These are phyloP conservation scores for Pegoplata infirma DNA, from an alignment of 2,888 invertebrate genomes.

Conservation along the genomic window DNA sequence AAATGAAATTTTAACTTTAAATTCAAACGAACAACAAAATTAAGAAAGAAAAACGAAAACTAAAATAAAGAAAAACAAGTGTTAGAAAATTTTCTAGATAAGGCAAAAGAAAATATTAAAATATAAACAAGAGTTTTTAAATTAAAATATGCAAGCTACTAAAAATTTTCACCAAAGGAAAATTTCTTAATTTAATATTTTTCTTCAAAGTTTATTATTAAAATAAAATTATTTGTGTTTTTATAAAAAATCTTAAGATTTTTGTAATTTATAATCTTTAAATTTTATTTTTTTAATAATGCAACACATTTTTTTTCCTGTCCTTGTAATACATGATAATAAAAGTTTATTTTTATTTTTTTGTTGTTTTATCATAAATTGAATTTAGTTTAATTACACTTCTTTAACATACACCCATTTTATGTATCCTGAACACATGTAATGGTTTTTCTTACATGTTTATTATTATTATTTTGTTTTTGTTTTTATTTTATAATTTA, in stretches of 20 bases:
- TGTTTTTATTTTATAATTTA: background rate
- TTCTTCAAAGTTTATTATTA: too few species aligned
- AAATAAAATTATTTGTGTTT: too few species aligned
- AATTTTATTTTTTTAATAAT: too few species aligned
- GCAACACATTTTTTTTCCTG: too few species aligned
- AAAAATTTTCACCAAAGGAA: too few species aligned
- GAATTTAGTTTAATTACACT: conserved; percentile 15
- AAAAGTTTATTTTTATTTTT: too few species aligned
- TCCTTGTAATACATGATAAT: too few species aligned
- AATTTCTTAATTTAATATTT: too few species aligned
- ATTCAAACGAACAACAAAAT: background rate
- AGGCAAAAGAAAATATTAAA: background rate
- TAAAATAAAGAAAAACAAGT: conserved; percentile 7
- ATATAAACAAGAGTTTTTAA: too few species aligned
- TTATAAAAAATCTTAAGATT: too few species aligned
- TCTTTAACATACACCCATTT: conserved; percentile 17
- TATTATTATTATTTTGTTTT: conserved; percentile 5
- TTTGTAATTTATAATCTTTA: too few species aligned
- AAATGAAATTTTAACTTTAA: conserved; percentile 30
- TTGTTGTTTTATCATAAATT: background rate
- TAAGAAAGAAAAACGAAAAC: background rate
- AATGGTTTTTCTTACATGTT: conserved; percentile 17
- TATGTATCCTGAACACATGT: conserved; percentile 12
- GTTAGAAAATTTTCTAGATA: background rate
- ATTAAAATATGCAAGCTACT: too few species aligned